A percentile compares a stretch with the other conserved stretches of the same genome.
Evolutionary conservation across 1,140 invertebrate genomes (phyloP).

Genomic region (Mercenaria mercenaria): DNA sequence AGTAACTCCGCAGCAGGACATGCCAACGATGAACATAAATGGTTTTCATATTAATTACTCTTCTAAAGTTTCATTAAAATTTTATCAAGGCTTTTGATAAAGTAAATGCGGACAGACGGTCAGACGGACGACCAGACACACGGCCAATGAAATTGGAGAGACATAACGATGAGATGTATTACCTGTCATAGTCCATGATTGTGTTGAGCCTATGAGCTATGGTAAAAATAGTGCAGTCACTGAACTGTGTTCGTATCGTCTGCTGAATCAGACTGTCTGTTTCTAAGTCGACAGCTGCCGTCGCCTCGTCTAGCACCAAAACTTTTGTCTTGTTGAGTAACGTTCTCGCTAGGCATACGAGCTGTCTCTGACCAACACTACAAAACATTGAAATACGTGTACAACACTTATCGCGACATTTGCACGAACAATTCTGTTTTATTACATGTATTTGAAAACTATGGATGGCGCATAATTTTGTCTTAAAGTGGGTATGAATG

Average conservation of each 20-base stretch:
- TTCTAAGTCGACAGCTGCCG: slow-evolving; percentile 88
- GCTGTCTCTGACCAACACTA: slow-evolving; percentile 94
- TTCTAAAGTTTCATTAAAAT: too few species aligned
- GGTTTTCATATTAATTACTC: too few species aligned
- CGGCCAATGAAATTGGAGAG: too few species aligned
- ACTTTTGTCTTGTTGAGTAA: slow-evolving; percentile 96
- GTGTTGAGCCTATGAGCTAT: slow-evolving; percentile 98
- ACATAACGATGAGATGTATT: too few species aligned
- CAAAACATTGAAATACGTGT: slow-evolving; percentile 87
- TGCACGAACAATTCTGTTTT: neutral
- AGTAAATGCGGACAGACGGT: too few species aligned
- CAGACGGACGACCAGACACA: too few species aligned
- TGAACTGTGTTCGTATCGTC: slow-evolving; percentile 95
- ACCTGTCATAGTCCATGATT: slow-evolving; percentile 91
- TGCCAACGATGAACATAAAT: too few species aligned
- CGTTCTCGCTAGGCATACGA: slow-evolving; percentile 94
- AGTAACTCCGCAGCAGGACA: too few species aligned
- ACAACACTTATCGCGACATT: neutral
- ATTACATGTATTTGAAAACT: too few species aligned
- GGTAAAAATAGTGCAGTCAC: slow-evolving; percentile 95
- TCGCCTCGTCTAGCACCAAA: slow-evolving; percentile 97
- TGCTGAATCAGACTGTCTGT: slow-evolving; percentile 94
- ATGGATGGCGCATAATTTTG: too few species aligned
- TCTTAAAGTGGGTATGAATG: too few species aligned
- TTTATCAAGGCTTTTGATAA: too few species aligned